Conservation (phyloP, 1,140 invertebrate species). For the Cotesia vestalis region DNA sequence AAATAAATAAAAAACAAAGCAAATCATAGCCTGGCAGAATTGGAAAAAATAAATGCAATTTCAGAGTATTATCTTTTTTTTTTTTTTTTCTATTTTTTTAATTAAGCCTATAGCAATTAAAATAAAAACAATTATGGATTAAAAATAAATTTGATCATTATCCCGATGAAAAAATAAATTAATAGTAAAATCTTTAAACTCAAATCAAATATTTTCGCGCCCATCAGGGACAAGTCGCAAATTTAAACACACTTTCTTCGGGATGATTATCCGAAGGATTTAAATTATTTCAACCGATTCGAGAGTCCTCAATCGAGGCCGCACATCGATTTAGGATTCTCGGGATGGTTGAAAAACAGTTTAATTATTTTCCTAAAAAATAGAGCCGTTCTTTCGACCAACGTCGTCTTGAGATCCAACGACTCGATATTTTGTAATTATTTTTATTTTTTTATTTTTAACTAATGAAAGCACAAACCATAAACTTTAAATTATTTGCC, state of each 20-base stretch:
- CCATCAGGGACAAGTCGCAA: conserved; percentile 4
- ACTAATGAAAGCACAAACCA: neutral
- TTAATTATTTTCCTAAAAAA: conserved; percentile 2
- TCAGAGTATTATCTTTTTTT: no score
- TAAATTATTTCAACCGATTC: conserved; percentile 28
- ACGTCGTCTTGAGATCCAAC: conserved; percentile 26
- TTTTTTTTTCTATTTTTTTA: no score
- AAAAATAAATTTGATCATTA: conserved; percentile 3
- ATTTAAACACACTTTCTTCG: neutral
- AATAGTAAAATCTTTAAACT: conserved; percentile 11
- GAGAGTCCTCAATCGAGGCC: conserved; percentile 35
- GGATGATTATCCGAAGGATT: conserved; percentile 23
- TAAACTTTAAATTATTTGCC: conserved; percentile 14
- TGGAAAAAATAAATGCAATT: no score
- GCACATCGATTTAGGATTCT: conserved; percentile 35
- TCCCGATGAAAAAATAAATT: neutral
- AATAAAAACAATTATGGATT: no score
- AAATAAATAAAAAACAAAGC: conserved; percentile 19
- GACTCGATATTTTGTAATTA: neutral
- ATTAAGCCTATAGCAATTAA: no score
- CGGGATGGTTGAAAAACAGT: conserved; percentile 18
- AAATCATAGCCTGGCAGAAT: conserved; percentile 14
- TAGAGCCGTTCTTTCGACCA: conserved; percentile 26
- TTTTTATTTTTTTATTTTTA: conserved; percentile 7
- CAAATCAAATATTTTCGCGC: neutral